These are phyloP conservation scores for Anser cygnoides DNA, from an alignment of 2,113 vertebrate genomes.

Conservation along the genomic window DNA sequence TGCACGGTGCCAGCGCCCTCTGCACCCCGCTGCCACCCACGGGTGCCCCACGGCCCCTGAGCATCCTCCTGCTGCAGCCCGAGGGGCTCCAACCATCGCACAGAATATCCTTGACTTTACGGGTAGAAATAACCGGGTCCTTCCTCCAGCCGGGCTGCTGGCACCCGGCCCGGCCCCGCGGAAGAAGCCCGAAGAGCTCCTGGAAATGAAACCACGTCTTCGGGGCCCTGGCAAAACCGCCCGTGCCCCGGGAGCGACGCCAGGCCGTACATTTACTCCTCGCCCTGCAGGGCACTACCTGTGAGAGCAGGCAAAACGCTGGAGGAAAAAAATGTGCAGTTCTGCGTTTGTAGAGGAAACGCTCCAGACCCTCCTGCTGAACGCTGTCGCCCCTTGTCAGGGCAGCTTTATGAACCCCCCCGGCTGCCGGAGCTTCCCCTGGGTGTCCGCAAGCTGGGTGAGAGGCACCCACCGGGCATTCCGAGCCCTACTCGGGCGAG, in stretches of 20 bases:
- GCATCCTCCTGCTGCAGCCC: neutral
- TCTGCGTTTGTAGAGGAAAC: neutral
- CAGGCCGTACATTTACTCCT: neutral
- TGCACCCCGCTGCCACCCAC: neutral
- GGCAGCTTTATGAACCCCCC: no score
- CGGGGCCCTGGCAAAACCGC: neutral
- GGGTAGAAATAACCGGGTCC: neutral
- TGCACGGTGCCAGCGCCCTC: neutral
- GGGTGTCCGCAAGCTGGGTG: no score
- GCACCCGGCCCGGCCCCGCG: fast-evolving
- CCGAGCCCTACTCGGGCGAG: no score
- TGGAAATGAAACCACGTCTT: neutral
- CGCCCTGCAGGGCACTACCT: neutral
- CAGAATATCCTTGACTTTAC: neutral
- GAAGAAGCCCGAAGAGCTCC: neutral
- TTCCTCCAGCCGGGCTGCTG: neutral
- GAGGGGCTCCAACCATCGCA: fast-evolving
- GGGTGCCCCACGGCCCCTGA: neutral
- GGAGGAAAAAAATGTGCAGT: fast-evolving
- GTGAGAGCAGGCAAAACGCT: neutral
- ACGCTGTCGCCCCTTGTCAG: no score
- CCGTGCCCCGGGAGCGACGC: neutral
- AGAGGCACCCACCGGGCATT: no score
- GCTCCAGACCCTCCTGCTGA: neutral
- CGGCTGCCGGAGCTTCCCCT: no score